A percentile compares a stretch with the other conserved stretches of the same genome.
These are phyloP conservation scores for Melolontha melolontha DNA, from an alignment of 2,888 invertebrate genomes.

Conservation along the genomic window DNA sequence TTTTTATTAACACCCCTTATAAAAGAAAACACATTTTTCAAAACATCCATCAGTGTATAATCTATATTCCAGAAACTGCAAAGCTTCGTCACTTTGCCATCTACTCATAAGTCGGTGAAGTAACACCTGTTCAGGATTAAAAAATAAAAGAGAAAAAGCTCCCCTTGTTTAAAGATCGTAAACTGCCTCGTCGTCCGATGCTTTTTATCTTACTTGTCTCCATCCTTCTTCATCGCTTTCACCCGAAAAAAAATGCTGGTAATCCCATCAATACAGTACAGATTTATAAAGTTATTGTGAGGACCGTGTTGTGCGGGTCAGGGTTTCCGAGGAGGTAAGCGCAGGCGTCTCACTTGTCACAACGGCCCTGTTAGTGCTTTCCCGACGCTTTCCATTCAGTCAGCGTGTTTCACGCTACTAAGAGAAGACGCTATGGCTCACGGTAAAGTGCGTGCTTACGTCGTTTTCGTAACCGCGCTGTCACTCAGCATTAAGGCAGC, in stretches of 20 bases:
- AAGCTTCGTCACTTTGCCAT: conserved; percentile 7
- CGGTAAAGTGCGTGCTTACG: conserved; percentile 48
- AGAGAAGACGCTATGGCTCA: conserved; percentile 43
- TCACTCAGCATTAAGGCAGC: conserved; percentile 12
- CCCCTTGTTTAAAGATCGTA: conserved; percentile 29
- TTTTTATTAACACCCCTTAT: too few species aligned
- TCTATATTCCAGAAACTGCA: not conserved
- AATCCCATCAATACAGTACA: conserved; percentile 38
- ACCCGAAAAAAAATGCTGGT: conserved; percentile 20
- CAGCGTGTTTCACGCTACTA: conserved; percentile 58
- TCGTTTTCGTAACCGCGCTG: conserved; percentile 38
- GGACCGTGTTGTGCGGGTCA: conserved; percentile 56
- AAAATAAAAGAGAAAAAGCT: conserved; percentile 21
- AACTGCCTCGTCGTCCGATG: conserved; percentile 20
- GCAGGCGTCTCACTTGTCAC: conserved; percentile 50
- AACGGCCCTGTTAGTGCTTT: conserved; percentile 47
- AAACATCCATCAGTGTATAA: too few species aligned
- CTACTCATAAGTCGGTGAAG: not conserved
- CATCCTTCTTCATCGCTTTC: conserved; percentile 18
- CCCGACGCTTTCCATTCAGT: conserved; percentile 55
- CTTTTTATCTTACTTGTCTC: conserved; percentile 4
- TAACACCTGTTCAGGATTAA: conserved; percentile 31
- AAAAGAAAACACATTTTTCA: too few species aligned
- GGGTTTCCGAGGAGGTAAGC: conserved; percentile 43
- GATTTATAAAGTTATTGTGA: conserved; percentile 39